Conservation (phyloP, 2,797 vertebrate genomes). For the Sciurus vulgaris region DNA sequence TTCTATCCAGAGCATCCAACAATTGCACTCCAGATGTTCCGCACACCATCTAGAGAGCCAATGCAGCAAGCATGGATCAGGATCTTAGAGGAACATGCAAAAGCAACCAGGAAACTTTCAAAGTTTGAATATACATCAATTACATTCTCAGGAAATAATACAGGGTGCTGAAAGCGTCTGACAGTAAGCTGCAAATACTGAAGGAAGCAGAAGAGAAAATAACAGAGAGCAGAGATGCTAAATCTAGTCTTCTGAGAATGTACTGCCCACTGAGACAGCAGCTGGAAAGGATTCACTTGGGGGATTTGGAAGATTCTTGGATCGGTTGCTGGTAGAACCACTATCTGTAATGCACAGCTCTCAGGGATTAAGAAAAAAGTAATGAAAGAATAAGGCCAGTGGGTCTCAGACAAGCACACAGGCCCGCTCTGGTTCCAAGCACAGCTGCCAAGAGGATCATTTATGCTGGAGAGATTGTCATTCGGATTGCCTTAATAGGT, state of each 20-base stretch:
- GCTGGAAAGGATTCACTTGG: neutral
- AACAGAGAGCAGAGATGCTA: neutral
- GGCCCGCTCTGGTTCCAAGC: neutral
- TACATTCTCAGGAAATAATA: neutral
- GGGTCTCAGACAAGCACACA: neutral
- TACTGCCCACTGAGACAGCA: neutral
- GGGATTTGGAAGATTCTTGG: neutral
- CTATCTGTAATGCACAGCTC: neutral
- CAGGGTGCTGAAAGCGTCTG: neutral
- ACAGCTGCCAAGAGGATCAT: neutral
- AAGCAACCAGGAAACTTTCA: neutral
- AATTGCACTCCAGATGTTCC: neutral
- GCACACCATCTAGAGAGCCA: neutral
- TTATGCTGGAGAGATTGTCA: neutral
- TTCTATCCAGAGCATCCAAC: neutral
- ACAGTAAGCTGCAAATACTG: neutral
- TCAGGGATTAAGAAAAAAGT: neutral
- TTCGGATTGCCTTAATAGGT: neutral
- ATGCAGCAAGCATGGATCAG: neutral
- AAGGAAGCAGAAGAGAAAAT: neutral
- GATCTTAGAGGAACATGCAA: neutral
- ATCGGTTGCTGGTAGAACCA: neutral
- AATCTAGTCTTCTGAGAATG: neutral
- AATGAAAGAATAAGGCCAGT: neutral
- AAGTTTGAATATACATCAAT: neutral